phyloP scores from a whole-genome alignment of 2,888 invertebrate species.

The Amphipoea lucens region DNA sequence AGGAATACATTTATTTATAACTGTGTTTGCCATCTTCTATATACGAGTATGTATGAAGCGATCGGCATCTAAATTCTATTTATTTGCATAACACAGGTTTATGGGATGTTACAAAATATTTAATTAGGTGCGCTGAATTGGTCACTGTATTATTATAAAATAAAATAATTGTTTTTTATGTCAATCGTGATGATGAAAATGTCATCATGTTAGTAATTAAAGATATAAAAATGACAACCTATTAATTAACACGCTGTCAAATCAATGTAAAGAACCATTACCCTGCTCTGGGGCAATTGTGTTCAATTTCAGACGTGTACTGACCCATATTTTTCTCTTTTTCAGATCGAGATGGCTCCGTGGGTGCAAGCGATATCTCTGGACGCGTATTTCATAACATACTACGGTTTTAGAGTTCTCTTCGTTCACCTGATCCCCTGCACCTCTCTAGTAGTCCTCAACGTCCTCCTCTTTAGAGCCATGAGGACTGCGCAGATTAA shows the following conservation, averaged over 20 bases:
- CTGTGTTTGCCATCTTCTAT: background rate
- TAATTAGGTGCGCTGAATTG: too few relatives aligned
- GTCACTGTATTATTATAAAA: too few relatives aligned
- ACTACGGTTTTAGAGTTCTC: constrained; percentile 96
- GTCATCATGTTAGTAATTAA: too few relatives aligned
- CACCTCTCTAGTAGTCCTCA: constrained; percentile 96
- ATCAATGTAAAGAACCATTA: too few relatives aligned
- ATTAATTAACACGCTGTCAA: background rate
- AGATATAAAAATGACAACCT: background rate
- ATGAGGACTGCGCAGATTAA: constrained; percentile 95
- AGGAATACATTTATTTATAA: background rate
- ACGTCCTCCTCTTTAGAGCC: constrained; percentile 95
- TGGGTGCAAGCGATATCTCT: constrained; percentile 93
- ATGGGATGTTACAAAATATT: too few relatives aligned
- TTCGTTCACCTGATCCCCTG: constrained; percentile 98
- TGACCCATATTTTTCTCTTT: constrained; percentile 47
- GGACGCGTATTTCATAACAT: constrained; percentile 95
- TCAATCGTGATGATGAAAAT: too few relatives aligned
- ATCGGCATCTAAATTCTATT: background rate
- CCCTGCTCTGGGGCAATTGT: too few relatives aligned
- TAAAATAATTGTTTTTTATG: too few relatives aligned
- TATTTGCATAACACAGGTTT: too few relatives aligned
- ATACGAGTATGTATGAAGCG: background rate
- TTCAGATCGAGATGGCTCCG: constrained; percentile 90
- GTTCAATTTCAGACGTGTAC: background rate